Conservation (phyloP, 2,797 vertebrate species). For the Melanogrammus aeglefinus region DNA sequence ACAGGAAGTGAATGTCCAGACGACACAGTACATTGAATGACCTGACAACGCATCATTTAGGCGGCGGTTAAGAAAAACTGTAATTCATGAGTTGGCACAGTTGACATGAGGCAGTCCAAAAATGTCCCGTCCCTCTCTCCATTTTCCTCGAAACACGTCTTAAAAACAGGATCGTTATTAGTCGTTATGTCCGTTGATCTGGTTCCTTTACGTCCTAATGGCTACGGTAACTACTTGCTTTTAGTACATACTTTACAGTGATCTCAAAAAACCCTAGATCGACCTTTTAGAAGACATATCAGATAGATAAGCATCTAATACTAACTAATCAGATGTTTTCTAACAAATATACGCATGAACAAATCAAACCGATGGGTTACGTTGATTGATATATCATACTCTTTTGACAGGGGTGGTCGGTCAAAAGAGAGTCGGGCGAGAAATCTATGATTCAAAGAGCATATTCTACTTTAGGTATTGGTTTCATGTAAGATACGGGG, state of each 20-base stretch:
- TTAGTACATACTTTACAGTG: slow-evolving; percentile 19
- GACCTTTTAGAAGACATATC: slow-evolving; percentile 38
- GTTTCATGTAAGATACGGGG: slow-evolving; percentile 64
- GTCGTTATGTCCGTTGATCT: background rate
- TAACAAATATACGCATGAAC: slow-evolving; percentile 41
- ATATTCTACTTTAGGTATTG: slow-evolving; percentile 63
- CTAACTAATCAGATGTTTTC: slow-evolving; percentile 47
- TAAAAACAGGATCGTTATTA: background rate
- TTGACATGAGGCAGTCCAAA: slow-evolving; percentile 9
- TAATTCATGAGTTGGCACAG: background rate
- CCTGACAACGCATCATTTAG: slow-evolving; percentile 43
- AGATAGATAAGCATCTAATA: slow-evolving; percentile 33
- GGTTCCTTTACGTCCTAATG: slow-evolving; percentile 24
- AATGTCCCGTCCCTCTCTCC: background rate
- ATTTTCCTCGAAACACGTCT: background rate
- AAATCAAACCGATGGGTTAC: slow-evolving; percentile 32
- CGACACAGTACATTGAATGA: slow-evolving; percentile 65
- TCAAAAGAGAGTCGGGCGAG: slow-evolving; percentile 44
- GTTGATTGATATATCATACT: slow-evolving; percentile 14
- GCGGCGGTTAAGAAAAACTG: background rate
- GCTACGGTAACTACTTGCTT: slow-evolving; percentile 11
- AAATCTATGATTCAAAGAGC: slow-evolving; percentile 41
- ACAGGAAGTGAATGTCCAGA: slow-evolving; percentile 75
- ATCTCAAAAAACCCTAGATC: slow-evolving; percentile 29
- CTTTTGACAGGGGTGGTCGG: slow-evolving; percentile 52